These are phyloP conservation scores for Poecile montanus DNA, from an alignment of 2,797 vertebrate genomes.

Conservation along the genomic window DNA sequence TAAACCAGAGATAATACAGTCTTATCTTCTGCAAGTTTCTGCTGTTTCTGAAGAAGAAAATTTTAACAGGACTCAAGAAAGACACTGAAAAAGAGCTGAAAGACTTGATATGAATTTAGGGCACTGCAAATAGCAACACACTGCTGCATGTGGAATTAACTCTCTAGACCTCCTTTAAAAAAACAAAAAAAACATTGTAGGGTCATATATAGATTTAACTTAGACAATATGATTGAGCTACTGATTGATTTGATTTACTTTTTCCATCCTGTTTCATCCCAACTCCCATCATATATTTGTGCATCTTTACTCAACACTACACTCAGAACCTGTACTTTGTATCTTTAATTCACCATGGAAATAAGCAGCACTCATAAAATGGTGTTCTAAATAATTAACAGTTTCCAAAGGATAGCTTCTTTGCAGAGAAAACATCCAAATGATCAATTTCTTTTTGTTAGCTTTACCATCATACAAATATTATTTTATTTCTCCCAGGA, in stretches of 20 bases:
- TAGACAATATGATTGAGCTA: neutral
- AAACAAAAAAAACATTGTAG: neutral
- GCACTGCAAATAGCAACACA: accelerated
- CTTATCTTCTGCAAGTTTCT: neutral
- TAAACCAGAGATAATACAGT: neutral
- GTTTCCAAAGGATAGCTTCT: neutral
- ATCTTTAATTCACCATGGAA: neutral
- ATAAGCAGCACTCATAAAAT: neutral
- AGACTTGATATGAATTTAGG: neutral
- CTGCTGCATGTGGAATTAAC: neutral
- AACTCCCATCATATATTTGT: neutral
- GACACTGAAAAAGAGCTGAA: neutral
- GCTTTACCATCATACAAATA: neutral
- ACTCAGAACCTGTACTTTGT: neutral
- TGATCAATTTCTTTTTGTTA: accelerated
- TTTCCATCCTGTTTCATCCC: neutral
- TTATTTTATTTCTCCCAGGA: neutral
- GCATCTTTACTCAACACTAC: neutral
- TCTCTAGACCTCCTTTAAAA: neutral
- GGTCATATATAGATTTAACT: neutral
- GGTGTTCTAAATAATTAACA: neutral
- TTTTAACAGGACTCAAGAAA: neutral
- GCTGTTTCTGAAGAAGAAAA: neutral
- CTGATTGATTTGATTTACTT: neutral
- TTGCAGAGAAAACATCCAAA: neutral